Base-by-base conservation (phyloP, 2,113 vertebrate species). In the Passer montanus region DNA sequence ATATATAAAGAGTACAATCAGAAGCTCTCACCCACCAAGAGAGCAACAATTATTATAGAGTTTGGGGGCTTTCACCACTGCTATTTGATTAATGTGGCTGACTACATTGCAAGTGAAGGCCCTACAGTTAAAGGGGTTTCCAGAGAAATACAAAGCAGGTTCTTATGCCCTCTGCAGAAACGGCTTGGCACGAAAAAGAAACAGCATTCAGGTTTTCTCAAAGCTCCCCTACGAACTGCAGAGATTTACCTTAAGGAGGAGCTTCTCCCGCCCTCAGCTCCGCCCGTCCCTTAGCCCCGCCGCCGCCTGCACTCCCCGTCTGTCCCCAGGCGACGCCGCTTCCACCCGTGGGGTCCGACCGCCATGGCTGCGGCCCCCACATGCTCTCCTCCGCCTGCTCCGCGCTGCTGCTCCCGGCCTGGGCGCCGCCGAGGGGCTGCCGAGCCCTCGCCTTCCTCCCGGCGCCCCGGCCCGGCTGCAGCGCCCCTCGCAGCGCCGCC, bases 401-500 rank as follows among this genome's bases (percentile, higher is more conserved):
- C 3, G 27, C 4, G 18, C 67, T 67, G 41, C 69, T 26, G 13
- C 17, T 76, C 52, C 13, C 39, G 30, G 47, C 20, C 47, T 41
- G 67, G 55, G 68, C 55, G 20, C 58, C 33, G 14, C 53, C 69
- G 49, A 56, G 87, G 73, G 6, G 33, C 53, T 28, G 66, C n/a
- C 17, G 31, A 35, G 3, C n/a, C 3, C 13, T 30, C 12, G 10
- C 13, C 33, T 3, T 16, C 6, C 53, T 14, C 31, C 39, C 1
- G 31, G 6, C 7, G 7, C 24, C 46, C 47, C 47, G 59, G 14
- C 30, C 23, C 23, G 59, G 30, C 59, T 4, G 35, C 87, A 24
- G 96, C 44, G 81, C 90, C 52, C 52, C 86, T 28, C 64, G 93
- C 68, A 84, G 94, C 37, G 70, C 68, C 14, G 50, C 39, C 69